Percentiles rank a stretch among this genome's conserved stretches.
phyloP scores from a whole-genome alignment of 2,113 vertebrate species.

The Misgurnus anguillicaudatus region DNA sequence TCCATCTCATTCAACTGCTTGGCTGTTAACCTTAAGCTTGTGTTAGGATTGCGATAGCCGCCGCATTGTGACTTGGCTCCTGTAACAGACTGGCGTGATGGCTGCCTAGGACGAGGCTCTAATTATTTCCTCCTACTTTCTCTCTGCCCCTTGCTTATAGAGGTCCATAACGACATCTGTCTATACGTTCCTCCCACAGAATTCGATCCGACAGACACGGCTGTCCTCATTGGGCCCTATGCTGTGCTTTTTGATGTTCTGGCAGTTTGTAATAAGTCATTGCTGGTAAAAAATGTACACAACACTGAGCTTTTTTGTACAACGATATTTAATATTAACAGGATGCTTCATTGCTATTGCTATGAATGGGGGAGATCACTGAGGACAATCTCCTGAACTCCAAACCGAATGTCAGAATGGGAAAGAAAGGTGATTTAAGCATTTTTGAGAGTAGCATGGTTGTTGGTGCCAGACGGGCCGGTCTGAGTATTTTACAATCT shows the following conservation, averaged over 20 bases:
- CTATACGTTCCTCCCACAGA: not conserved
- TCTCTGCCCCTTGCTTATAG: slow-evolving; percentile 19
- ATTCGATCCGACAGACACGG: not conserved
- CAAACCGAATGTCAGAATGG: too few relatives aligned
- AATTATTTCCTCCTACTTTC: not conserved
- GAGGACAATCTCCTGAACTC: too few relatives aligned
- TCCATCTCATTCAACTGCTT: slow-evolving; percentile 23
- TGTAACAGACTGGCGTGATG: slow-evolving; percentile 27
- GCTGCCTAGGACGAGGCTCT: not conserved
- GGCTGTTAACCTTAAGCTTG: slow-evolving; percentile 49
- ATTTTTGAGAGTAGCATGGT: too few relatives aligned
- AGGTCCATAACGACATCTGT: not conserved
- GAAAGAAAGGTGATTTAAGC: too few relatives aligned
- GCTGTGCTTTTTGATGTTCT: not conserved
- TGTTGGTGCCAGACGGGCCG: too few relatives aligned
- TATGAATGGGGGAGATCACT: too few relatives aligned
- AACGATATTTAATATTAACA: too few relatives aligned
- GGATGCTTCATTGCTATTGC: too few relatives aligned
- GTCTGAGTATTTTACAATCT: too few relatives aligned
- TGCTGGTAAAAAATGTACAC: not conserved
- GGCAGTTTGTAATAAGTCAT: not conserved
- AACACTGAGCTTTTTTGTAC: not conserved
- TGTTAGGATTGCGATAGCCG: slow-evolving; percentile 38
- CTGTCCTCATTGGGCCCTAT: not conserved
- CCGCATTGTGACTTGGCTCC: slow-evolving; percentile 46